A percentile compares a stretch with the other conserved stretches of the same genome.
Evolutionary conservation across 2,797 vertebrate genomes (phyloP).

Genomic region (Heliangelus exortis): DNA sequence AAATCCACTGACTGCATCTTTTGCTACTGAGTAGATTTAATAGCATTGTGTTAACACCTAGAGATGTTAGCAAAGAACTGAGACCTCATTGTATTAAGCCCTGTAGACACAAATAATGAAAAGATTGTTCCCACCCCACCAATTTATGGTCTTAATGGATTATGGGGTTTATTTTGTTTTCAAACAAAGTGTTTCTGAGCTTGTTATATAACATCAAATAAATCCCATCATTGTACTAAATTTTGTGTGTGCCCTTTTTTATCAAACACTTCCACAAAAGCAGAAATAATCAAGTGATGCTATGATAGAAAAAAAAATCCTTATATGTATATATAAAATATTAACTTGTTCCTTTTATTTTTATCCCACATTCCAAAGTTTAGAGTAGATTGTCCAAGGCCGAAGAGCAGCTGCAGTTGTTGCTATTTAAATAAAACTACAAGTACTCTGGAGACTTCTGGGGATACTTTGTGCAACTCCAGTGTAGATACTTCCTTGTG

Average conservation of each 20-base stretch:
- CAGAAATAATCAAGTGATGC: neutral
- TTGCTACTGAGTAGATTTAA: slow-evolving; percentile 57
- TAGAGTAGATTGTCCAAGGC: neutral
- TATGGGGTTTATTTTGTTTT: slow-evolving; percentile 53
- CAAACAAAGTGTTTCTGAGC: slow-evolving; percentile 38
- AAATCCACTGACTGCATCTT: slow-evolving; percentile 54
- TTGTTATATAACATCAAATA: slow-evolving; percentile 36
- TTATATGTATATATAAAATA: neutral
- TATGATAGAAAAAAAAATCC: neutral
- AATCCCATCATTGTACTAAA: slow-evolving; percentile 24
- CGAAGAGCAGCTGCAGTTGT: neutral
- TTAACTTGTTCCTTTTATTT: neutral
- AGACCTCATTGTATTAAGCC: slow-evolving; percentile 53
- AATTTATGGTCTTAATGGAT: slow-evolving; percentile 60
- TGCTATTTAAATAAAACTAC: neutral
- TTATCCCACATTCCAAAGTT: neutral
- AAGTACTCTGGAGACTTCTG: neutral
- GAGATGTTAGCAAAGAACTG: slow-evolving; percentile 45
- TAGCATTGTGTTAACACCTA: slow-evolving; percentile 70
- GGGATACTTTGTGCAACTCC: neutral
- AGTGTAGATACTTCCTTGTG: neutral
- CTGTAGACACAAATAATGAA: slow-evolving; percentile 41
- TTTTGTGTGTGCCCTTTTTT: neutral
- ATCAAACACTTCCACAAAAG: neutral
- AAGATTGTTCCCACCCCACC: slow-evolving; percentile 58